Evolutionary conservation across 1,140 invertebrate genomes (phyloP).

Genomic region (Euura lappo): DNA sequence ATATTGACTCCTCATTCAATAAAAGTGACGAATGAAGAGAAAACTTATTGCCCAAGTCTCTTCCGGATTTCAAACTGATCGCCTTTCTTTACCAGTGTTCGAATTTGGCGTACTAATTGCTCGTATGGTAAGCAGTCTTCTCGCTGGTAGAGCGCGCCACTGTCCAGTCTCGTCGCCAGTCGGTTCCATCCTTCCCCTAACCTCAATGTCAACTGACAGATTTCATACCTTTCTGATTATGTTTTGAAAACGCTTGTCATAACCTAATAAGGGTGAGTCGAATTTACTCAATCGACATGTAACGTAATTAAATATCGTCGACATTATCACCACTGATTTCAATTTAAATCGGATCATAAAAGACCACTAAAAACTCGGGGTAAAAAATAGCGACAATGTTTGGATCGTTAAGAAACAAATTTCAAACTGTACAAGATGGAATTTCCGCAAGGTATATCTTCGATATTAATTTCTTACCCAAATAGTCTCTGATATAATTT

Average conservation of each 20-base stretch:
- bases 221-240: not conserved
- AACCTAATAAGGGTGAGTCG: not conserved
- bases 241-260: not conserved
- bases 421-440: conserved; percentile 61
- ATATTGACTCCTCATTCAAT: no score
- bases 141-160: no score
- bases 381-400: conserved; percentile 49
- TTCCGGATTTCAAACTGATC: no score
- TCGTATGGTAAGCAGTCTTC: no score
- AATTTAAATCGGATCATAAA: not conserved
- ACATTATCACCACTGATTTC: not conserved
- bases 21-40: no score
- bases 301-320: not conserved
- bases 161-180: no score
- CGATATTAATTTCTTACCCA: not conserved
- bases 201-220: not conserved
- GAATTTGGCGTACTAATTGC: no score
- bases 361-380: not conserved
- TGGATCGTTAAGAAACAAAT: conserved; percentile 57
- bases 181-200: no score
- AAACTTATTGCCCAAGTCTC: no score
- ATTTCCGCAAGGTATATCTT: conserved; percentile 57
- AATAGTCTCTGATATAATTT: no score
- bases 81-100: no score
- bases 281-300: not conserved